phyloP scores from a whole-genome alignment of 2,888 invertebrate species.

The Scelioninae gen. 1 region DNA sequence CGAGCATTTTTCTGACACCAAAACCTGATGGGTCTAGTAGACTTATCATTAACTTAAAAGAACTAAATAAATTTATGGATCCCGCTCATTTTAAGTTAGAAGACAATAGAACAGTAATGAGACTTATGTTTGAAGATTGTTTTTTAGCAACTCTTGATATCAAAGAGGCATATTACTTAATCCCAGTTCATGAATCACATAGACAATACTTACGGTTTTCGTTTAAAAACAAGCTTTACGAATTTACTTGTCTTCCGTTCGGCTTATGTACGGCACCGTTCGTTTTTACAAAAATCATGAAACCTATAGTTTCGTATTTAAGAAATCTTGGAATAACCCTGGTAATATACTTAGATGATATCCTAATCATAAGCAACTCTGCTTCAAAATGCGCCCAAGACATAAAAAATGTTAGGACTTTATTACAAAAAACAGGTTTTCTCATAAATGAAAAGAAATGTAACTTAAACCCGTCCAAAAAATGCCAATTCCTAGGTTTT shows the following conservation, averaged over 20 bases:
- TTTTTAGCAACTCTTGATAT: slow-evolving; percentile 57
- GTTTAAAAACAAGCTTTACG: slow-evolving; percentile 4
- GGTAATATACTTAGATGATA: slow-evolving; percentile 30
- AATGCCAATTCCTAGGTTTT: slow-evolving; percentile 18
- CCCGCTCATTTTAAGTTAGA: slow-evolving; percentile 63
- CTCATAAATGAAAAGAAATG: background rate
- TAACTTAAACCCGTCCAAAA: background rate
- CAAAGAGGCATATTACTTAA: slow-evolving; percentile 36
- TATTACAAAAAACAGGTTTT: background rate
- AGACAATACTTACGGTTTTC: slow-evolving; percentile 27
- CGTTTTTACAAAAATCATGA: slow-evolving; percentile 20
- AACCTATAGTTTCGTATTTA: slow-evolving; percentile 7
- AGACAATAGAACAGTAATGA: slow-evolving; percentile 50
- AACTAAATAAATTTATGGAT: slow-evolving; percentile 56
- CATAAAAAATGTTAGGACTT: background rate
- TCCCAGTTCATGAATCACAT: slow-evolving; percentile 2
- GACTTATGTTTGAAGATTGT: slow-evolving; percentile 36
- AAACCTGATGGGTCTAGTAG: slow-evolving; percentile 56
- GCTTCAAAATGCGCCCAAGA: background rate
- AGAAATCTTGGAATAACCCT: background rate
- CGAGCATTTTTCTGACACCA: slow-evolving; percentile 42
- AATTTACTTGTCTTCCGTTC: slow-evolving; percentile 31
- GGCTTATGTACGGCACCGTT: slow-evolving; percentile 12
- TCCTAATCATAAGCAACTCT: slow-evolving; percentile 5
- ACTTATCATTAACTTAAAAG: slow-evolving; percentile 63